Conservation (phyloP, 2,888 invertebrate species). For the Elegia similella region DNA sequence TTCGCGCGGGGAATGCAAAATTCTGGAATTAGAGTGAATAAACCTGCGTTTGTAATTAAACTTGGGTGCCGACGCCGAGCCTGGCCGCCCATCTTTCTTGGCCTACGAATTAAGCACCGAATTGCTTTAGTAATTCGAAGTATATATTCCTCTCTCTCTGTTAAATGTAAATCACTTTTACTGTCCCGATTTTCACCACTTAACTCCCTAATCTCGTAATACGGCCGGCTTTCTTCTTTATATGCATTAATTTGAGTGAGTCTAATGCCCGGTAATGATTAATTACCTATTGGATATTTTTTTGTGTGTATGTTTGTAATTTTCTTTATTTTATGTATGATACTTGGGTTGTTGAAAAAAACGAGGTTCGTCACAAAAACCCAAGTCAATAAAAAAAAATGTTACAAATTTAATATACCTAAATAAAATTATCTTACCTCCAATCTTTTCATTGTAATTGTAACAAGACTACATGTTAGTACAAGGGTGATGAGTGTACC, state of each 20-base stretch:
- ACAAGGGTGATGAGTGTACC: too few relatives aligned
- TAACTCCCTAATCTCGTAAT: conserved; percentile 59
- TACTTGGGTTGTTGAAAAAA: too few relatives aligned
- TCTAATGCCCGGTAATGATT: background rate
- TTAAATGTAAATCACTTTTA: conserved; percentile 79
- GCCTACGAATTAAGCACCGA: conserved; percentile 80
- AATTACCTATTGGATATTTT: background rate
- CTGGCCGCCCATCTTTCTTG: conserved; percentile 76
- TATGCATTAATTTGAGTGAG: background rate
- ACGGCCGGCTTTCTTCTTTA: conserved; percentile 44
- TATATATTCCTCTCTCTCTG: conserved; percentile 76
- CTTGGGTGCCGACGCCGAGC: conserved; percentile 58
- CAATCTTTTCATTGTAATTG: too few relatives aligned
- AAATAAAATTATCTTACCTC: too few relatives aligned
- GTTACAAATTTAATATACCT: too few relatives aligned
- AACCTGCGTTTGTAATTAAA: conserved; percentile 79
- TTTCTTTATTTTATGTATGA: background rate
- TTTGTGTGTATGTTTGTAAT: too few relatives aligned
- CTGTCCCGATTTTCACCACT: conserved; percentile 70
- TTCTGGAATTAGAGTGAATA: conserved; percentile 79
- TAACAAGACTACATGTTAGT: too few relatives aligned
- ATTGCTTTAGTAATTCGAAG: conserved; percentile 79
- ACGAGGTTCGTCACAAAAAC: too few relatives aligned
- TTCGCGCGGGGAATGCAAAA: conserved; percentile 79
- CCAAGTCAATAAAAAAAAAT: too few relatives aligned